Evolutionary conservation across 2,113 vertebrate species (phyloP), one percentile per base, ranked within the genome.

Genomic region (Cyprinus carpio): DNA sequence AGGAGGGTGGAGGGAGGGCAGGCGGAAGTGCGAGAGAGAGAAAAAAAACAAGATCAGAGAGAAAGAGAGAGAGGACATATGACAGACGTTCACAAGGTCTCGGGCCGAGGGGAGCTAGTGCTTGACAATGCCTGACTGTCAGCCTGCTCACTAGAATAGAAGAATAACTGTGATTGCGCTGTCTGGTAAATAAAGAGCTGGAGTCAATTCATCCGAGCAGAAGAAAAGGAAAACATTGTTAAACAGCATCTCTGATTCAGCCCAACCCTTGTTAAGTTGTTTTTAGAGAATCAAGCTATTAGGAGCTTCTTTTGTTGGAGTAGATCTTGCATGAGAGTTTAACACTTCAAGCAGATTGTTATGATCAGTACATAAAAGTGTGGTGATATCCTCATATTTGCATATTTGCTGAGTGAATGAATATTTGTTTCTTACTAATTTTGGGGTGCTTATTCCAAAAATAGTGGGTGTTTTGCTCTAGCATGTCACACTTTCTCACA

Each of bases 71-170:
- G 4, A 56, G 11, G 16, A 85, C 54, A 49, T 23, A 18, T 81
- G 79, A 86, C 40, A 46, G 71, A 75, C 40, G 37, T 81, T 49
- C n/a, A 18, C 65, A n/a, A 71, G 65, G 65, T 71, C 84, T 80
- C 25, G 4, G 23, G 40, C 23, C 13, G 27, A 81, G 23, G 77
- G 49, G 49, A 56, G 37, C 43, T 29, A 46, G 40, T 3, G 8
- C 60, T 65, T 84, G 31, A 78, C 60, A 46, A 37, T 27, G 25
- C 2, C 64, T 72, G 62, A n/a, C 65, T 79, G 76, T 80, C 84
- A 85, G 75, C 25, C 12, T 64, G 37, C 18, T 56, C 49, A 37
- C 10, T 27, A 18, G 83, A 77, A 54, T 64, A 64, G 13, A 81
- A 65, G 78, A 81, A 64, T 49, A 65, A 81, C 78, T 81, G 78